A percentile compares a stretch with the other conserved stretches of the same genome.
Evolutionary conservation across 2,797 vertebrate species (phyloP).

Genomic region (Lacerta bilineata): DNA sequence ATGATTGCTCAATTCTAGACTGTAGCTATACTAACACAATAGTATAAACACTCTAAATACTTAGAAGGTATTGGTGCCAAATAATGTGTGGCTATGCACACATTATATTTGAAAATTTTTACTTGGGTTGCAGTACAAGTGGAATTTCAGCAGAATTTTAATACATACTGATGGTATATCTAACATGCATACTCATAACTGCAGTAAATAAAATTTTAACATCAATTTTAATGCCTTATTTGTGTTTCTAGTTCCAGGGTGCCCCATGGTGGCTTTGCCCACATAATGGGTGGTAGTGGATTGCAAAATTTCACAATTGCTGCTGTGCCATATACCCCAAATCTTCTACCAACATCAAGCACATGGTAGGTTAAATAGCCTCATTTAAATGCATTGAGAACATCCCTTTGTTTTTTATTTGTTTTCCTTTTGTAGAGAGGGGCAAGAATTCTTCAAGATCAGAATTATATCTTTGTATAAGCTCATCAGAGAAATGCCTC

Average conservation of each 20-base stretch:
- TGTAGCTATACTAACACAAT: neutral
- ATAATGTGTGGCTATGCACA: neutral
- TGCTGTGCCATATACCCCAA: constrained; percentile 93
- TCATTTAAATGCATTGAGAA: constrained; percentile 41
- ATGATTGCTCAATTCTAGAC: neutral
- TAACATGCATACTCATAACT: neutral
- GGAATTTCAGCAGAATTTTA: neutral
- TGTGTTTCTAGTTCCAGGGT: constrained; percentile 90
- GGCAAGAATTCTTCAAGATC: constrained; percentile 13
- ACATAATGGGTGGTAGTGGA: constrained; percentile 96
- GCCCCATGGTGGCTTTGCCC: constrained; percentile 97
- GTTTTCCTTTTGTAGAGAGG: neutral
- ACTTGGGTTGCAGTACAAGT: neutral
- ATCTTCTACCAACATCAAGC: constrained; percentile 96
- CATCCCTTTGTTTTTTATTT: constrained; percentile 38
- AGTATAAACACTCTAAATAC: neutral
- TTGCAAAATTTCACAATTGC: constrained; percentile 97
- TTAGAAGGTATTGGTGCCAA: neutral
- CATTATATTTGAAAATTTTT: neutral
- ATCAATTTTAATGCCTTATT: constrained; percentile 17
- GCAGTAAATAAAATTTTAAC: neutral
- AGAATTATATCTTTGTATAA: constrained; percentile 28
- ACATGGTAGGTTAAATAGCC: constrained; percentile 88
- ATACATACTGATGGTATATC: too few relatives aligned
- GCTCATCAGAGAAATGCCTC: constrained; percentile 33